Evolutionary conservation across 2,797 vertebrate genomes (phyloP), one percentile per base, ranked within the genome.

Genomic region (Diplodus puntazzo): DNA sequence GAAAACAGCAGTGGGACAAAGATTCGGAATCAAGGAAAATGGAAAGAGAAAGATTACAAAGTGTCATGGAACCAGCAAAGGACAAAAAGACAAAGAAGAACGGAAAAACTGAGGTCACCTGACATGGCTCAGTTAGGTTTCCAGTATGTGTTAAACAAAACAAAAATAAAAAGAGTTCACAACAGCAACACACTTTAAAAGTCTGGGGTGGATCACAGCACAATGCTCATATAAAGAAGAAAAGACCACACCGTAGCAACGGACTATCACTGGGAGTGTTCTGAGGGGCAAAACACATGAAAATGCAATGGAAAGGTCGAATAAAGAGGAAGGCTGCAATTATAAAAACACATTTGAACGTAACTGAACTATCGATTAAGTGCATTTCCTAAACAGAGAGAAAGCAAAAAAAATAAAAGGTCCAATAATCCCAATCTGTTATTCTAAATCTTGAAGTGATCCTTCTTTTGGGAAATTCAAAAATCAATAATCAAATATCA

Each of bases 71-170:
- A 79, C 42, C 17, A 53, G 74, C 1, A 61, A 62, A 66, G 27
- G 54, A 45, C 53, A 71, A 69, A 59, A 61, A 73, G 53, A 80
- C 25, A 63, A 69, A 58, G 8, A 18, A 81, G 61, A 70, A 69
- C 80, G 65, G 48, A 85, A 89, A 85, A 87, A 86, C 75, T 90
- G 91, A 93, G 92, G 91, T 94, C 91, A 92, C 89, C 87, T 88
- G 84, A 92, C 88, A 86, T 92, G 90, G 92, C 93, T 94, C 91
- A 65, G 81, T 90, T 85, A 69, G 62, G 69, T 85, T 92, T 94
- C 93, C 91, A 94, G 92, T 92, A 90, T 53, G 76, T 71, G 64
- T 82, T 71, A 71, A 87, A 87, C 3, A 27, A 27, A 27, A 27
- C 3, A 88, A 87, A 79, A 34, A 34, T 9, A 34, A 34, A 34